Evolutionary conservation across 2,113 vertebrate genomes (phyloP), one percentile per base, ranked within the genome.

Genomic region (Addax nasomaculatus): DNA sequence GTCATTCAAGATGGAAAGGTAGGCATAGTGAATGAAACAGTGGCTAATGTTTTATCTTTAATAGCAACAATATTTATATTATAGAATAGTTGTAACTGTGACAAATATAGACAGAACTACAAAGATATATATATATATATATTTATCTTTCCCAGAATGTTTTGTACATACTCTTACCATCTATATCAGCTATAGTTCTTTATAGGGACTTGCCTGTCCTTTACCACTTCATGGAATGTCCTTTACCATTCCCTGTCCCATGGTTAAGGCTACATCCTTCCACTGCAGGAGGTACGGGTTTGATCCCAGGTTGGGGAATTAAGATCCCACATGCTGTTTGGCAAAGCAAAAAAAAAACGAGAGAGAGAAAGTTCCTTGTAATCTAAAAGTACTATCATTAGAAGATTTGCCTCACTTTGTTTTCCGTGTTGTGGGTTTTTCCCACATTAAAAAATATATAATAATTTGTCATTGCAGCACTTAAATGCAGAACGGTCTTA

Each of bases 401-500:
- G 89, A 97, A 91, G 45, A 85, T 92, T 96, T 94, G 29, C 27
- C 19, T 15, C 12, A 67, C 17, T 93, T 92, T 95, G 16, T 93
- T 87, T 79, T 92, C 45, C 14, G 53, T 83, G 19, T 94, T 86
- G 21, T 86, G 21, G 17, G 55, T 60, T 79, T 80, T 95, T 76
- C 55, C 58, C 73, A 27, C 6, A 6, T 96, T 51, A 93, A 55
- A 96, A 73, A 29, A 39, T 70, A 27, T 36, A 93, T 51, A 39
- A 81, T 93, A 85, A 93, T 94, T 85, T 96, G 90, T 98, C 87
- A n/a, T 95, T 97, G 57, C 92, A 98, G 97, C 97, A 97, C 97
- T 98, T 99, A 96, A 96, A 97, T 97, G 97, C 98, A 73, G 98
- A 99, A 98, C 98, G 98, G 90, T 98, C 98, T 93, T 98, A 97